Conservation (phyloP, 2,113 vertebrate genomes). For the Mesitornis unicolor region DNA sequence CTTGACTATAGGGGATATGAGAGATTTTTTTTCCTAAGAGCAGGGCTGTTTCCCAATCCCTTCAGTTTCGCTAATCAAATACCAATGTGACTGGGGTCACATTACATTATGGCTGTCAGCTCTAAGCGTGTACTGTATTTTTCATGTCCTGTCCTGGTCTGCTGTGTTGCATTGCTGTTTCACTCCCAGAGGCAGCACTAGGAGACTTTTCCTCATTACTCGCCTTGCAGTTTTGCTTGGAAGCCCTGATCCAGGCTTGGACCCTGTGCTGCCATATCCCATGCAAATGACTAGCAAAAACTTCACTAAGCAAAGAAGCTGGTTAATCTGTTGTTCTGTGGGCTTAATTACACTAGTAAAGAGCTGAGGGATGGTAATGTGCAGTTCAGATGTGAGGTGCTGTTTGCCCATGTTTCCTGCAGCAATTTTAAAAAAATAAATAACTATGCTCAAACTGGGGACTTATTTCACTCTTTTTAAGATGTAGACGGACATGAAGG, state of each 20-base stretch:
- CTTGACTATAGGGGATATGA: background rate
- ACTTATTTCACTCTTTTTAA: background rate
- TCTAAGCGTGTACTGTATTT: background rate
- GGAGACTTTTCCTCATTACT: background rate
- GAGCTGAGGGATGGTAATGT: background rate
- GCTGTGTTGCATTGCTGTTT: background rate
- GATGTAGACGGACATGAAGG: background rate
- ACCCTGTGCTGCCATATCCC: background rate
- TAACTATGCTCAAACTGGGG: background rate
- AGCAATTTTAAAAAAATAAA: background rate
- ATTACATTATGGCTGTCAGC: constrained; percentile 42
- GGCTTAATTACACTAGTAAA: background rate
- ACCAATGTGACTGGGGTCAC: constrained; percentile 42
- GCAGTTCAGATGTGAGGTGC: constrained; percentile 12
- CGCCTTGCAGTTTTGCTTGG: background rate
- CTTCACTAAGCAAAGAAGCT: background rate
- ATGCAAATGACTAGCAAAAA: background rate
- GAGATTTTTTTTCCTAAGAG: constrained; percentile 39
- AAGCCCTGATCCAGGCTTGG: background rate
- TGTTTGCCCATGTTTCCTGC: background rate
- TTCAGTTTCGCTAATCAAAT: constrained; percentile 30
- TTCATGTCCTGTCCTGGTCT: constrained; percentile 19
- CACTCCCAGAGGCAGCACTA: background rate
- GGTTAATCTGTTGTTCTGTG: background rate
- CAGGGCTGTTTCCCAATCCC: constrained; percentile 10